Evolutionary conservation across 2,113 vertebrate genomes (phyloP).

Genomic region (Regulus satrapa): DNA sequence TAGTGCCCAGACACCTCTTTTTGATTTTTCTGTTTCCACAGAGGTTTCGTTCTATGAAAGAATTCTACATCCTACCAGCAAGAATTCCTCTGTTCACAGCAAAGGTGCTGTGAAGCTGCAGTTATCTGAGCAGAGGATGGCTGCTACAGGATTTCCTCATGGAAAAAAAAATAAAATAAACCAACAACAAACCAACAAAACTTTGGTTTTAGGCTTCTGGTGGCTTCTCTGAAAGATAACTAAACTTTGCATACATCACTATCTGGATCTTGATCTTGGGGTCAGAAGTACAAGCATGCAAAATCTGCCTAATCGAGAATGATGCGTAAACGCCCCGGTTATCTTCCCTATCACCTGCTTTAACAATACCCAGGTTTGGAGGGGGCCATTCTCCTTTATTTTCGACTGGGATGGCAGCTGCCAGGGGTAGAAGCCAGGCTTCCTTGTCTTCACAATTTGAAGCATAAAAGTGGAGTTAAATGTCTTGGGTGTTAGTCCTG

Average conservation of each 20-base stretch:
- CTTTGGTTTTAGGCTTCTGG: not conserved
- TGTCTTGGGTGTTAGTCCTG: not conserved
- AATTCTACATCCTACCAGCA: not conserved
- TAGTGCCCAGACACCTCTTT: not conserved
- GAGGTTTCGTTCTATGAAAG: too few species aligned
- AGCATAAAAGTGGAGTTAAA: not conserved
- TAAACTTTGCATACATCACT: not conserved
- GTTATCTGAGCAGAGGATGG: not conserved
- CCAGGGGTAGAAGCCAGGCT: not conserved
- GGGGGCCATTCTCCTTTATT: not conserved
- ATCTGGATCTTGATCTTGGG: slow-evolving; percentile 45
- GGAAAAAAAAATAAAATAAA: not conserved
- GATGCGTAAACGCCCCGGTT: not conserved
- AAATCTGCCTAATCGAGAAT: not conserved
- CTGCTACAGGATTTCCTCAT: not conserved
- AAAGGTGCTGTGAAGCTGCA: not conserved
- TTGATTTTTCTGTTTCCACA: not conserved
- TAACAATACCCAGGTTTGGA: not conserved
- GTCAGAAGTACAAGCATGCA: slow-evolving; percentile 47
- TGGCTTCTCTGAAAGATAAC: slow-evolving; percentile 30
- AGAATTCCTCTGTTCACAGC: not conserved
- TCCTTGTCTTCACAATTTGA: not conserved
- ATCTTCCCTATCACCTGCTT: not conserved
- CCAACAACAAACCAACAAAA: too few species aligned
- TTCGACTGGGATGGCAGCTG: not conserved